phyloP scores from a whole-genome alignment of 2,797 vertebrate species.

The Anabacerthia variegaticeps region DNA sequence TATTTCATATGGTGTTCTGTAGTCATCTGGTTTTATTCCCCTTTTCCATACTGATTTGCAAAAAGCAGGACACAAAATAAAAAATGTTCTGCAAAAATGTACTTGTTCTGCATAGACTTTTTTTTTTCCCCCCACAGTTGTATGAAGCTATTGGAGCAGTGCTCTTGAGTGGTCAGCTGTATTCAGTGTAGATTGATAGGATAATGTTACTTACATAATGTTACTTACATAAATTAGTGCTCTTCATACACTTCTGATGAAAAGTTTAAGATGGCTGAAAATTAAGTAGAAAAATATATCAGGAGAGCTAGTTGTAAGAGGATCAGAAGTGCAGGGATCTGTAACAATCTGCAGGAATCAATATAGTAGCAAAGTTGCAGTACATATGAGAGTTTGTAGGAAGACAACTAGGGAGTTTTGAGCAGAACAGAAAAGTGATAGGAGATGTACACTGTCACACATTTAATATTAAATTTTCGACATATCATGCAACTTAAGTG shows the following conservation, averaged over 20 bases:
- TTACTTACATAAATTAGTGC: neutral
- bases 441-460: neutral
- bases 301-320: neutral
- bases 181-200: neutral
- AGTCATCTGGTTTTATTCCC: neutral
- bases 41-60: neutral
- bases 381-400: neutral
- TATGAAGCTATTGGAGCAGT: neutral
- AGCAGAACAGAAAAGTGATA: neutral
- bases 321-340: neutral
- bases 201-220: neutral
- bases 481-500: accelerated
- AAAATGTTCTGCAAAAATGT: neutral
- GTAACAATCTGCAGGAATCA: neutral
- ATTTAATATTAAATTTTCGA: neutral
- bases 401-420: neutral
- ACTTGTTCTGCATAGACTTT: neutral
- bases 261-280: neutral
- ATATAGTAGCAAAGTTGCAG: neutral
- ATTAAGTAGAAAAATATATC: neutral
- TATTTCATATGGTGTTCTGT: neutral
- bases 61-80: neutral
- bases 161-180: accelerated
- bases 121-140: neutral
- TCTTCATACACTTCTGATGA: neutral